Conservation (phyloP, 2,113 vertebrate species). For the Castor canadensis region DNA sequence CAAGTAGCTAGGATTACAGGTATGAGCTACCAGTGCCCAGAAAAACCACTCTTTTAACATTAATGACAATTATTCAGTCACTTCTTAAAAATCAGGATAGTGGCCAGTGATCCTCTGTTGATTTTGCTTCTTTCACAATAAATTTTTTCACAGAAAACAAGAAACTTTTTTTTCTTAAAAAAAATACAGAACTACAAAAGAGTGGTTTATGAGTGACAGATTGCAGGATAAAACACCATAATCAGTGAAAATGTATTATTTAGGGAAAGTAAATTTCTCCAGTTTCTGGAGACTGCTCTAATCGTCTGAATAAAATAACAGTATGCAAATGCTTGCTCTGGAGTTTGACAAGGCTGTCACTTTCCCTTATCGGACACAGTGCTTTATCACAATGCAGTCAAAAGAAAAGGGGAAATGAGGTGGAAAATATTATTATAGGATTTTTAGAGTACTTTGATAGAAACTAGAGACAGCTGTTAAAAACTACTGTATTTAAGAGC, state of each 20-base stretch:
- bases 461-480: conserved; percentile 67
- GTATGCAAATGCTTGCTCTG: conserved; percentile 13
- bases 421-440: conserved; percentile 71
- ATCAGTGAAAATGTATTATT: conserved; percentile 70
- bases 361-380: conserved; percentile 64
- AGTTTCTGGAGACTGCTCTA: conserved; percentile 51
- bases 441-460: conserved; percentile 69
- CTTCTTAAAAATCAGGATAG: conserved; percentile 10
- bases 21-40: too few species aligned
- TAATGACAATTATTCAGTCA: background rate
- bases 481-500: conserved; percentile 65
- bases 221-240: conserved; percentile 57
- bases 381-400: conserved; percentile 58
- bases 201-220: conserved; percentile 61
- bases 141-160: conserved; percentile 20
- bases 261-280: conserved; percentile 66
- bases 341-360: conserved; percentile 62
- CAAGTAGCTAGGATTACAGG: too few species aligned
- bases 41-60: background rate
- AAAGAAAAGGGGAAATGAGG: conserved; percentile 71
- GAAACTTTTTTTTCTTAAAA: background rate
- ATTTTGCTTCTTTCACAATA: conserved; percentile 32
- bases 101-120: background rate
- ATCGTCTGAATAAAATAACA: conserved; percentile 56
- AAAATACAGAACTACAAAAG: conserved; percentile 28